A percentile compares a stretch with the other conserved stretches of the same genome.
Evolutionary conservation across 1,140 invertebrate species (phyloP).

Genomic region (Zaprionus ornatus): DNA sequence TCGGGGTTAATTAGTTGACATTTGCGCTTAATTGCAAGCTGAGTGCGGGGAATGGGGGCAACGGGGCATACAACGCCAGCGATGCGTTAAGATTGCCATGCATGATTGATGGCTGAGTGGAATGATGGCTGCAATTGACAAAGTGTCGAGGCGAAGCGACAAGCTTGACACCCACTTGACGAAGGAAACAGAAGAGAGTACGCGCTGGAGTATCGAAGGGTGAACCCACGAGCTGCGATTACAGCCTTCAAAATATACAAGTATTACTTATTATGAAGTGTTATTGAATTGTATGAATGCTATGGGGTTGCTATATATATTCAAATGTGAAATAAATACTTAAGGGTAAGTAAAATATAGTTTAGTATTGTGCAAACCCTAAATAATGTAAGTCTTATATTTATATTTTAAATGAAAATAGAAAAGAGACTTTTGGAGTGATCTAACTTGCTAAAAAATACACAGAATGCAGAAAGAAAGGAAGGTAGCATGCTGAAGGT

Average conservation of each 20-base stretch:
- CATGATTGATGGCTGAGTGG: slow-evolving; percentile 67
- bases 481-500: no score
- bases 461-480: no score
- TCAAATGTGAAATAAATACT: no score
- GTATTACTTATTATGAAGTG: not conserved
- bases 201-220: not conserved
- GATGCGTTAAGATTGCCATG: slow-evolving; percentile 58
- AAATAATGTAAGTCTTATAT: no score
- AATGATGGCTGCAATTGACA: slow-evolving; percentile 23
- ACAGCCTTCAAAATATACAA: not conserved
- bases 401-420: no score
- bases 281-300: no score
- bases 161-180: slow-evolving; percentile 72
- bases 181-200: not conserved
- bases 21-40: slow-evolving; percentile 79
- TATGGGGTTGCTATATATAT: no score
- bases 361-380: no score
- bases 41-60: slow-evolving; percentile 11
- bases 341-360: no score
- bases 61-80: slow-evolving; percentile 46
- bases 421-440: no score
- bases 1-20: slow-evolving; percentile 82
- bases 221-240: not conserved
- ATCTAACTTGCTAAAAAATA: no score
- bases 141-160: slow-evolving; percentile 62